Percentiles rank a stretch among this genome's conserved stretches.
These are phyloP conservation scores for Phymanthus crucifer DNA, from an alignment of 92 coral and sea anemone genomes.

Conservation along the genomic window DNA sequence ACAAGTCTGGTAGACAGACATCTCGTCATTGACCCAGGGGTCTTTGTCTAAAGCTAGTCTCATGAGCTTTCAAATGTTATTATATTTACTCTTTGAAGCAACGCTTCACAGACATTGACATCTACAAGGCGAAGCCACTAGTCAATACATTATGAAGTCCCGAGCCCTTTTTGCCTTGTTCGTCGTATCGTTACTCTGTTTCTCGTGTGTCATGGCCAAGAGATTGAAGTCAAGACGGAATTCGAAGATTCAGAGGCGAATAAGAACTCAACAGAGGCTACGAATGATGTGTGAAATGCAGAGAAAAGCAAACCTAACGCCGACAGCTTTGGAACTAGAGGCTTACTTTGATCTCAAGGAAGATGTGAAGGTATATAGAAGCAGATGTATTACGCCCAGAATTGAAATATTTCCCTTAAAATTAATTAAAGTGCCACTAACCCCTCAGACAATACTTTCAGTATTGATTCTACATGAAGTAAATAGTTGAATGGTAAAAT, in stretches of 20 bases:
- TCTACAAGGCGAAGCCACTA: background rate
- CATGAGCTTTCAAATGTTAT: background rate
- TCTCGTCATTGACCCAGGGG: background rate
- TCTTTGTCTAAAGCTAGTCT: background rate
- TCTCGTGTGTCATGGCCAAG: background rate
- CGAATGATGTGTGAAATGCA: background rate
- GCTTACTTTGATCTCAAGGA: constrained; percentile 18
- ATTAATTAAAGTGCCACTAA: background rate
- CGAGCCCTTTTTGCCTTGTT: background rate
- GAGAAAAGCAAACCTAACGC: background rate
- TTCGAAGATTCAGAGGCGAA: too few species aligned
- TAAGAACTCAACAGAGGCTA: background rate
- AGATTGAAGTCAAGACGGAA: background rate
- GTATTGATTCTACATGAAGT: too few species aligned
- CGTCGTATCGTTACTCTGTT: background rate
- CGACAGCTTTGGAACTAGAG: constrained; percentile 20
- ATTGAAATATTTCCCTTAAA: background rate
- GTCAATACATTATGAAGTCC: background rate
- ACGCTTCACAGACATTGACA: background rate
- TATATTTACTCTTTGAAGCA: background rate
- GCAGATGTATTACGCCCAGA: background rate
- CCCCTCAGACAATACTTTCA: too few species aligned
- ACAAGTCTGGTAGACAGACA: background rate
- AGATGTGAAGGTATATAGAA: background rate
- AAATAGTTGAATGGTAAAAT: too few species aligned